Conservation (phyloP, 2,797 vertebrate species). For the Trachops cirrhosus region DNA sequence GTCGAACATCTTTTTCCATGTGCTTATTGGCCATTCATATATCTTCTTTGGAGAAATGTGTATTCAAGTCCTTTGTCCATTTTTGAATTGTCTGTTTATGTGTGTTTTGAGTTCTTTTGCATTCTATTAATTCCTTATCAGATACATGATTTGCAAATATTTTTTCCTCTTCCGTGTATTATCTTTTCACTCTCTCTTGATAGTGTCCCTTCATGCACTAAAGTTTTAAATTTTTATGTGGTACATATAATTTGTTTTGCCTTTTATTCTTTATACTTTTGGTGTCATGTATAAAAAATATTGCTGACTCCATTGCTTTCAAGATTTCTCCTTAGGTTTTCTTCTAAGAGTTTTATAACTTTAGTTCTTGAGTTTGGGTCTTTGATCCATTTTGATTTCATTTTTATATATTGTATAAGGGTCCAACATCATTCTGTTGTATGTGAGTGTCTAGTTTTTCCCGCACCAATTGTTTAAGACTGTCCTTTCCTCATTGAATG, state of each 20-base stretch:
- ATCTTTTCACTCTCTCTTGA: not conserved
- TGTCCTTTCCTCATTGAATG: too few species aligned
- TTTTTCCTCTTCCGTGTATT: not conserved
- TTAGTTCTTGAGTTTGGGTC: not conserved
- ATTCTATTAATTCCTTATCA: not conserved
- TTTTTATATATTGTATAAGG: not conserved
- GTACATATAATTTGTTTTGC: not conserved
- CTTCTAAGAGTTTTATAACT: not conserved
- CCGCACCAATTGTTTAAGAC: not conserved
- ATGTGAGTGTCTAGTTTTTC: not conserved
- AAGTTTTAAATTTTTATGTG: not conserved
- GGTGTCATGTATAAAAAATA: not conserved
- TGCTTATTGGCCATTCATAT: not conserved
- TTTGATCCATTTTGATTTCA: not conserved
- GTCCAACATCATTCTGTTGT: not conserved
- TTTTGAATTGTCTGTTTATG: not conserved
- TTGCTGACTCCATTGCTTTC: not conserved
- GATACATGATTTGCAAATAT: not conserved
- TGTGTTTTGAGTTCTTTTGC: not conserved
- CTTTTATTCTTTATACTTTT: not conserved
- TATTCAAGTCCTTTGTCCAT: not conserved
- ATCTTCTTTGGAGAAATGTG: not conserved
- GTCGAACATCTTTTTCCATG: not conserved
- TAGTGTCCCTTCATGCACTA: not conserved
- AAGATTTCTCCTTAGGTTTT: not conserved